Evolutionary conservation across 2,888 invertebrate species (phyloP).

Genomic region (Microchrysa polita): DNA sequence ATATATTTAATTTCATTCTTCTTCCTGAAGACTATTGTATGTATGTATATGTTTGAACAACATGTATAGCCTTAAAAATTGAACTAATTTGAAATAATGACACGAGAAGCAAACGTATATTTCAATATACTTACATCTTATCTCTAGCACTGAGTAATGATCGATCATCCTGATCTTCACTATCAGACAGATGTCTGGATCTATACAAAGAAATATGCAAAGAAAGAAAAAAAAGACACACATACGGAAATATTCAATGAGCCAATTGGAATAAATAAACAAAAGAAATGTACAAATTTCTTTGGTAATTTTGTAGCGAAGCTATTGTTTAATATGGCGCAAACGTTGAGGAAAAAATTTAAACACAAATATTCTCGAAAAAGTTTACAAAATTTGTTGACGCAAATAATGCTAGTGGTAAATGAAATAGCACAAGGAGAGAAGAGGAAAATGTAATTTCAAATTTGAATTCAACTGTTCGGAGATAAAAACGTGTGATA

Average conservation of each 20-base stretch:
- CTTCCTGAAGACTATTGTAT: background rate
- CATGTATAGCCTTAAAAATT: background rate
- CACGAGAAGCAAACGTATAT: slow-evolving; percentile 3
- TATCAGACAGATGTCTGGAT: slow-evolving; percentile 63
- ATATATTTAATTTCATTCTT: no score
- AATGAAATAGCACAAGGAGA: no score
- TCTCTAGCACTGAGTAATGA: slow-evolving; percentile 63
- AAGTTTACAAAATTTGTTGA: no score
- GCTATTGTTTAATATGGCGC: no score
- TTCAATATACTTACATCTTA: slow-evolving; percentile 60
- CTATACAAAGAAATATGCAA: slow-evolving; percentile 49
- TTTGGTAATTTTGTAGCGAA: no score
- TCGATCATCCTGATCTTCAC: slow-evolving; percentile 64
- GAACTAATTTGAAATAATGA: slow-evolving; percentile 4
- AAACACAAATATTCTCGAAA: no score
- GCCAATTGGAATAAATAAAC: slow-evolving; percentile 44
- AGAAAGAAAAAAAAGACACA: slow-evolving; percentile 45
- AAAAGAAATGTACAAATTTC: slow-evolving; percentile 39
- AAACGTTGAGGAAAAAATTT: no score
- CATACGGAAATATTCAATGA: slow-evolving; percentile 47
- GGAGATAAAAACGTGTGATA: no score
- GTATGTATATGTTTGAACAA: background rate
- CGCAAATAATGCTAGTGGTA: no score
- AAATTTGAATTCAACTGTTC: no score
- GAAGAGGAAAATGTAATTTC: no score